These are phyloP conservation scores for Xylota segnis DNA, from an alignment of 2,888 invertebrate genomes.

Conservation along the genomic window DNA sequence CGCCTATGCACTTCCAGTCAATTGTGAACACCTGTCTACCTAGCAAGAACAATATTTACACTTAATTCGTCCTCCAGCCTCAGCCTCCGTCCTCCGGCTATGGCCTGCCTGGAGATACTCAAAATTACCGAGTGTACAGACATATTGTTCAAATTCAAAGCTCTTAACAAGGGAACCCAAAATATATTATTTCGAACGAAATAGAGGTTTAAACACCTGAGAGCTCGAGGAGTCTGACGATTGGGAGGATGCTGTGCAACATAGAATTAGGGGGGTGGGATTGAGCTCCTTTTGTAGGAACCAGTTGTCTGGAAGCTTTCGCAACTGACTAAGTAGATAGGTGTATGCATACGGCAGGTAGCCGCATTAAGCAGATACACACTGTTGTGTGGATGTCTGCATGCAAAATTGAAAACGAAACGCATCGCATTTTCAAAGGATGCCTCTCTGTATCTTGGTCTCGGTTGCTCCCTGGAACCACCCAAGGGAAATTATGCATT, in stretches of 20 bases:
- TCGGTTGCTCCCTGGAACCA: slow-evolving; percentile 1
- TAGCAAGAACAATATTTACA: slow-evolving; percentile 62
- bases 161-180: slow-evolving; percentile 16
- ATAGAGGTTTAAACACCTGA: slow-evolving; percentile 24
- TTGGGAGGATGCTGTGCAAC: slow-evolving; percentile 5
- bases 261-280: not conserved
- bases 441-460: not conserved
- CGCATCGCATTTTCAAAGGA: slow-evolving; percentile 49
- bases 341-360: slow-evolving; percentile 14
- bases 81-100: not conserved
- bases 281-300: slow-evolving; percentile 8
- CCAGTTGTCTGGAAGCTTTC: slow-evolving; percentile 40
- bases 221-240: not conserved
- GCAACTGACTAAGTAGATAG: slow-evolving; percentile 34
- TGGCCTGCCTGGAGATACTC: slow-evolving; percentile 4
- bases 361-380: slow-evolving; percentile 18
- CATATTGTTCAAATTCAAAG: slow-evolving; percentile 9
- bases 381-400: slow-evolving; percentile 11
- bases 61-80: slow-evolving; percentile 43
- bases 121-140: slow-evolving; percentile 13
- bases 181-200: slow-evolving; percentile 1
- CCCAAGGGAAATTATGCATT: slow-evolving; percentile 71
- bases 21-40: slow-evolving; percentile 65
- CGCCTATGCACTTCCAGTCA: slow-evolving; percentile 39
- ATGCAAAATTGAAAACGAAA: slow-evolving; percentile 41